phyloP scores from a whole-genome alignment of 2,888 invertebrate genomes.

The Gerosis bhagava region DNA sequence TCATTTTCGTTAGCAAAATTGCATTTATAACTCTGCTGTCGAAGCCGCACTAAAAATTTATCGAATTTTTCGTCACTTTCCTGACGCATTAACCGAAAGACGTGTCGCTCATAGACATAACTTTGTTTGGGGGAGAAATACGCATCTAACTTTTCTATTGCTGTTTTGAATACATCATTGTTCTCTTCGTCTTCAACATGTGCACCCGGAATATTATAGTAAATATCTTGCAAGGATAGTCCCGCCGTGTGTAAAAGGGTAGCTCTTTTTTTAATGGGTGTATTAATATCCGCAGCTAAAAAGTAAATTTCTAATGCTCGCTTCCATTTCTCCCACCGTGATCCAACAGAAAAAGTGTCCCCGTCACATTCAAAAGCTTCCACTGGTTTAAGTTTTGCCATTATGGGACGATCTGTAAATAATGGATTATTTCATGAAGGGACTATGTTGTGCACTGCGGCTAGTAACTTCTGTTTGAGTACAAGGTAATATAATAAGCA shows the following conservation, averaged over 20 bases:
- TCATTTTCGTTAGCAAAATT: constrained; percentile 26
- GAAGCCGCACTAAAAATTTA: constrained; percentile 25
- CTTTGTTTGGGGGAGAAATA: constrained; percentile 31
- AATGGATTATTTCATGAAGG: background rate
- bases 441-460: too few relatives aligned
- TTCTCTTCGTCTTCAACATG: constrained; percentile 10
- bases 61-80: constrained; percentile 30
- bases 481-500: too few relatives aligned
- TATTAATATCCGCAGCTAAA: constrained; percentile 1
- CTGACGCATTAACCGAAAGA: constrained; percentile 27
- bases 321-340: constrained; percentile 27
- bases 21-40: constrained; percentile 29
- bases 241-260: constrained; percentile 22
- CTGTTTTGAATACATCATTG: constrained; percentile 2
- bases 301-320: constrained; percentile 13
- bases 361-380: constrained; percentile 35
- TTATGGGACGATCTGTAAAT: constrained; percentile 1
- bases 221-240: constrained; percentile 26
- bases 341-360: constrained; percentile 18
- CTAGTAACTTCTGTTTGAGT: too few relatives aligned
- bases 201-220: constrained; percentile 25
- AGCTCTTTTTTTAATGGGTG: constrained; percentile 10
- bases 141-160: constrained; percentile 24
- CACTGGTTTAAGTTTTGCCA: background rate
- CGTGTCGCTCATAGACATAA: constrained; percentile 25